A percentile compares a stretch with the other conserved stretches of the same genome.
Evolutionary conservation across 1,140 invertebrate genomes (phyloP).

Genomic region (Cydia splendana): DNA sequence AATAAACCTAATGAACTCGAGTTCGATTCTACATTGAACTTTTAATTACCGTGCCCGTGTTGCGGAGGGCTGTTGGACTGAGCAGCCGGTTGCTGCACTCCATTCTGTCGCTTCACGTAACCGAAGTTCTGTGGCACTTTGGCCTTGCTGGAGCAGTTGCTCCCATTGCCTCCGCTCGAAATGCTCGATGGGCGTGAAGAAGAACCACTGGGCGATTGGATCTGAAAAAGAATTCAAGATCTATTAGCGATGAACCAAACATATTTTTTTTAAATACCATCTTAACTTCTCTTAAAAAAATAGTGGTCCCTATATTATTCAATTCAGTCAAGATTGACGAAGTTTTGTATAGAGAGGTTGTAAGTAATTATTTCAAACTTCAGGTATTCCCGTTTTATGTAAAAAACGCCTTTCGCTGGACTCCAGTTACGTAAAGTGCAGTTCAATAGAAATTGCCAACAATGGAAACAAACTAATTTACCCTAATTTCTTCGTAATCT

Average conservation of each 20-base stretch:
- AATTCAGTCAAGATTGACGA: too few relatives aligned
- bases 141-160: slow-evolving; percentile 79
- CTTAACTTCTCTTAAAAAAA: too few relatives aligned
- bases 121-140: slow-evolving; percentile 89
- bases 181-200: slow-evolving; percentile 71
- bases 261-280: too few relatives aligned
- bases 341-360: too few relatives aligned
- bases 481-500: too few relatives aligned
- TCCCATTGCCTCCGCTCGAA: slow-evolving; percentile 71
- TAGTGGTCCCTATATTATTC: too few relatives aligned
- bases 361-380: too few relatives aligned
- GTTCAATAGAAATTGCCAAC: too few relatives aligned
- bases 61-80: slow-evolving; percentile 63
- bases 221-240: slow-evolving; percentile 48
- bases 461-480: too few relatives aligned
- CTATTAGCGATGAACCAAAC: background rate
- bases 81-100: slow-evolving; percentile 63
- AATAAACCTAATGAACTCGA: slow-evolving; percentile 32
- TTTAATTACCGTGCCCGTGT: slow-evolving; percentile 54
- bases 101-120: slow-evolving; percentile 89
- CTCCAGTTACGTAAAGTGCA: too few relatives aligned
- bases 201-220: slow-evolving; percentile 72
- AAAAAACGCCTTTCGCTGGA: too few relatives aligned
- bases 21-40: slow-evolving; percentile 36
- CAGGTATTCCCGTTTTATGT: too few relatives aligned